phyloP scores from a whole-genome alignment of 2,888 invertebrate genomes.

The Abrostola triplasia region DNA sequence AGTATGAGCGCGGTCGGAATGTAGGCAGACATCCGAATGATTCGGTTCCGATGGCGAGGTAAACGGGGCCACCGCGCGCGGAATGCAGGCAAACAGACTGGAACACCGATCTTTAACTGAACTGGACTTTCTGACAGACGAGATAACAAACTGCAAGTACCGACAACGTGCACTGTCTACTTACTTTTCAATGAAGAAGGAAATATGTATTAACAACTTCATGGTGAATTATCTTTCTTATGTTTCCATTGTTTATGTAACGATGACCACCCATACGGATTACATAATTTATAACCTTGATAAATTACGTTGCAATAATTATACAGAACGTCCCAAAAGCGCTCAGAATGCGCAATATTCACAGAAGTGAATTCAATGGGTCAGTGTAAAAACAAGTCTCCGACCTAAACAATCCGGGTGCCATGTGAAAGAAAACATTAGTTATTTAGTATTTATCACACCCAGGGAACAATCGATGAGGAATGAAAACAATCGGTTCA shows the following conservation, averaged over 20 bases:
- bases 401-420: conserved; percentile 47
- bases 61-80: conserved; percentile 70
- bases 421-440: conserved; percentile 57
- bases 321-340: not conserved
- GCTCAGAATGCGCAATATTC: not conserved
- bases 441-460: conserved; percentile 41
- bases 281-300: conserved; percentile 12
- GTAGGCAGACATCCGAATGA: conserved; percentile 66
- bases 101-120: conserved; percentile 73
- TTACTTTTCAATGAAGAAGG: conserved; percentile 28
- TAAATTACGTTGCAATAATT: conserved; percentile 18
- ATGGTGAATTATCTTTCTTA: conserved; percentile 15
- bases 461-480: conserved; percentile 53
- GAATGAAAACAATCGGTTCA: conserved; percentile 56
- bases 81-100: conserved; percentile 80
- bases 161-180: conserved; percentile 32
- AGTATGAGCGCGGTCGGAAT: conserved; percentile 53
- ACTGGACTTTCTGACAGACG: conserved; percentile 64
- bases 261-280: conserved; percentile 8
- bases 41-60: conserved; percentile 63
- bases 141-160: conserved; percentile 46
- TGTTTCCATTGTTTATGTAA: conserved; percentile 14
- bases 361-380: conserved; percentile 22
- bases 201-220: conserved; percentile 11
- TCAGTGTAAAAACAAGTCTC: conserved; percentile 32